Conservation (phyloP, 2,797 vertebrate species). For the Pterois miles region DNA sequence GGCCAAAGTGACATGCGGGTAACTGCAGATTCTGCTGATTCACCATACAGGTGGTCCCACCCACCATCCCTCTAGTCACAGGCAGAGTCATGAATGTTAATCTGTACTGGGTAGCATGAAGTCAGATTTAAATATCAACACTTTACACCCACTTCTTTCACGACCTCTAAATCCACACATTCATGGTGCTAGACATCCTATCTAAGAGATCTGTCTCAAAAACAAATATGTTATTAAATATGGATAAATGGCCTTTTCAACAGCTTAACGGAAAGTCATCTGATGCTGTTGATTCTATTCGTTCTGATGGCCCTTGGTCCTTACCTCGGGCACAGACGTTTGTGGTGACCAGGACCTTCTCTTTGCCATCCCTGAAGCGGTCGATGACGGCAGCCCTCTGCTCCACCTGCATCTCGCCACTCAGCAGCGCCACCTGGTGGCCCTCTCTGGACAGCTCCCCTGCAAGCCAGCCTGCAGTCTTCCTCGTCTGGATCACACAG, state of each 20-base stretch:
- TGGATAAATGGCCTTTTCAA: background rate
- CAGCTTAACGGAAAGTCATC: background rate
- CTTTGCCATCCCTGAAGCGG: constrained; percentile 95
- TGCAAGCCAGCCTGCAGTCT: constrained; percentile 92
- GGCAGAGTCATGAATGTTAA: background rate
- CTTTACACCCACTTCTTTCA: background rate
- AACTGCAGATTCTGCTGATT: too few relatives aligned
- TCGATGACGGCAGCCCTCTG: constrained; percentile 95
- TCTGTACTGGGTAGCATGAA: background rate
- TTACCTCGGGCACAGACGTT: constrained; percentile 92
- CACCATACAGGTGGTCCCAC: background rate
- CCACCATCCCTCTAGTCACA: background rate
- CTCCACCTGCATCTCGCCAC: constrained; percentile 98
- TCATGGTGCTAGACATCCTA: background rate
- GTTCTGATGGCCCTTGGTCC: background rate
- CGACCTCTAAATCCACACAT: background rate
- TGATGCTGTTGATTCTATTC: background rate
- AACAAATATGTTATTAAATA: background rate
- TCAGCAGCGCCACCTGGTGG: constrained; percentile 95
- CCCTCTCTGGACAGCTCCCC: constrained; percentile 93
- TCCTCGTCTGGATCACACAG: constrained; percentile 86
- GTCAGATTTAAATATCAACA: background rate
- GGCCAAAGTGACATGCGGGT: background rate
- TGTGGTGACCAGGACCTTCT: constrained; percentile 97
- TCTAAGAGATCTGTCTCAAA: background rate